phyloP scores from a whole-genome alignment of 2,113 vertebrate species.

The Leptobrachium ailaonicum region DNA sequence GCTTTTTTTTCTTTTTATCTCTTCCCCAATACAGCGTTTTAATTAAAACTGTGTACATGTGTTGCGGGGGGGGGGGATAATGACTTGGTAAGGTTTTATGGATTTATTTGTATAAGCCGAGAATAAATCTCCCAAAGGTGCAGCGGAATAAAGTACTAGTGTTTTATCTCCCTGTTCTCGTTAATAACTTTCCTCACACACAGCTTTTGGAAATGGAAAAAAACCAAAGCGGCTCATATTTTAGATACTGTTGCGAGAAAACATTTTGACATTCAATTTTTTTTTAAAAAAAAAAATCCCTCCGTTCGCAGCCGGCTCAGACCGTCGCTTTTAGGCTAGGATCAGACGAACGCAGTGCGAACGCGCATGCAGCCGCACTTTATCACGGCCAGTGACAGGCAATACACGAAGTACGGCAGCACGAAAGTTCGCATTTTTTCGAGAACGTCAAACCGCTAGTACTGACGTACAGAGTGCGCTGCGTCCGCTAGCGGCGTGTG shows the following conservation, averaged over 20 bases:
- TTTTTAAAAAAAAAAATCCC: too few relatives aligned
- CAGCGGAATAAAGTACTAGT: neutral
- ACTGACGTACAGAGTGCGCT: too few relatives aligned
- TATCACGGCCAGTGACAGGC: too few relatives aligned
- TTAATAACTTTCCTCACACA: neutral
- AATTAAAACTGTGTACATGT: conserved; percentile 3
- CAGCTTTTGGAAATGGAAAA: neutral
- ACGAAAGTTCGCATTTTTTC: too few relatives aligned
- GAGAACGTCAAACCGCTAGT: too few relatives aligned
- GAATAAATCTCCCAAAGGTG: conserved; percentile 11
- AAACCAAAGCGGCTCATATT: neutral
- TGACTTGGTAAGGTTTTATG: neutral
- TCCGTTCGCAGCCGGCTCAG: too few relatives aligned
- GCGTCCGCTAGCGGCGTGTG: too few relatives aligned
- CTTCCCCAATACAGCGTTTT: conserved; percentile 5
- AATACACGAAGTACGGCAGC: too few relatives aligned
- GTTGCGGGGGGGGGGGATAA: neutral
- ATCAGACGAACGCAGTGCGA: too few relatives aligned
- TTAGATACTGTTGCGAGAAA: neutral
- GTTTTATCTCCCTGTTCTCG: neutral
- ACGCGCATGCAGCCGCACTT: too few relatives aligned
- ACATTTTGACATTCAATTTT: neutral
- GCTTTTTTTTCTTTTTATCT: neutral
- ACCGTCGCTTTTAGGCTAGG: too few relatives aligned
- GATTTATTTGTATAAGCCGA: neutral